Conservation (phyloP, 2,113 vertebrate species). For the Elephas maximus region DNA sequence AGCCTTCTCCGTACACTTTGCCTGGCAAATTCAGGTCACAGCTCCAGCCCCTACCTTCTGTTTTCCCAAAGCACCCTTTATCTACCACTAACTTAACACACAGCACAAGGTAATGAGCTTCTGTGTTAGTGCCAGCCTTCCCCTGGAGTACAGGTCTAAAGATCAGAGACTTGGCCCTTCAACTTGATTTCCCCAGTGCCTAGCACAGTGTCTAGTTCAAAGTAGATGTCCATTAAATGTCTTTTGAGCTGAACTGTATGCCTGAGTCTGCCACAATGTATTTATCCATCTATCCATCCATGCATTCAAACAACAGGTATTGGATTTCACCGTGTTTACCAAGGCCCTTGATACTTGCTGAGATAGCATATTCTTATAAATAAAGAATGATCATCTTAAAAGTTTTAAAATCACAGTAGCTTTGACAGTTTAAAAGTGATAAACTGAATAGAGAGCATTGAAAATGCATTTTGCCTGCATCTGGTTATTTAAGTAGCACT, state of each 20-base stretch:
- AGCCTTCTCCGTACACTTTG: background rate
- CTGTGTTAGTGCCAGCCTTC: background rate
- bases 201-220: background rate
- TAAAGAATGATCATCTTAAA: conserved; percentile 47
- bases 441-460: conserved; percentile 36
- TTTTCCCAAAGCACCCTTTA: background rate
- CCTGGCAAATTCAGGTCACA: conserved; percentile 13
- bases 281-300: background rate
- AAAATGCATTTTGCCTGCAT: conserved; percentile 57
- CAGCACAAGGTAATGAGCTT: background rate
- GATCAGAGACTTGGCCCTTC: background rate
- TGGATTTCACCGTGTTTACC: conserved; percentile 26
- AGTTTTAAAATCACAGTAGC: conserved; percentile 39
- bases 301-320: background rate
- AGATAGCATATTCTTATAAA: conserved; percentile 45
- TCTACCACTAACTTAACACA: background rate
- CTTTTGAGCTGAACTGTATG: background rate
- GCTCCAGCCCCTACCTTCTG: background rate
- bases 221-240: background rate
- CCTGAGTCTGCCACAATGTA: background rate
- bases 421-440: conserved; percentile 64
- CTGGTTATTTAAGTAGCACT: conserved; percentile 59
- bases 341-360: background rate
- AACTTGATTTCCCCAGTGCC: background rate
- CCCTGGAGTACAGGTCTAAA: background rate